Percentiles rank a stretch among this genome's conserved stretches.
Evolutionary conservation across 2,888 invertebrate species (phyloP).

Genomic region (Oligia latruncula): DNA sequence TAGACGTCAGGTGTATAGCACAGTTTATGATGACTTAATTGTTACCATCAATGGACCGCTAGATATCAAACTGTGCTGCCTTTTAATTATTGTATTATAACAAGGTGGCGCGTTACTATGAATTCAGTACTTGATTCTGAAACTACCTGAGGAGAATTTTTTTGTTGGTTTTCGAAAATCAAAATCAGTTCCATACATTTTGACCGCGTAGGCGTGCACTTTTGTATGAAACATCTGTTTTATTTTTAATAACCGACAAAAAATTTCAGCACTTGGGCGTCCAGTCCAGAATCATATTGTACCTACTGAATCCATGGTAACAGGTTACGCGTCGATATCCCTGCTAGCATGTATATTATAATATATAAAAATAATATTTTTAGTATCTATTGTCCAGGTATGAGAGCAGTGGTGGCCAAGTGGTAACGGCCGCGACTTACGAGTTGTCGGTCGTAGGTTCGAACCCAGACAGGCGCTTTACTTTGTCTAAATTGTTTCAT

Average conservation of each 20-base stretch:
- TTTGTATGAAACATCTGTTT: too few species aligned
- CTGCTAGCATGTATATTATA: not conserved
- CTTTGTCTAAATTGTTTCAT: too few species aligned
- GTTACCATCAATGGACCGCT: not conserved
- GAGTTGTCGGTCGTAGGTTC: too few species aligned
- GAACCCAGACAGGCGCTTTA: too few species aligned
- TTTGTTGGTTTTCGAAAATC: not conserved
- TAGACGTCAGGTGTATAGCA: constrained; percentile 33
- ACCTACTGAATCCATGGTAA: not conserved
- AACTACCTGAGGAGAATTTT: not conserved
- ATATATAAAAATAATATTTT: not conserved
- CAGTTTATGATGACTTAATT: constrained; percentile 36
- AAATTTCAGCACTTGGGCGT: not conserved
- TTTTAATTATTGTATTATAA: not conserved
- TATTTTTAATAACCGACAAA: not conserved
- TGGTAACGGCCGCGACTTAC: too few species aligned
- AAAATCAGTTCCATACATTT: not conserved
- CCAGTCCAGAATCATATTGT: not conserved
- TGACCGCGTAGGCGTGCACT: not conserved
- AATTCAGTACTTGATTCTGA: not conserved
- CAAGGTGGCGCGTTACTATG: not conserved
- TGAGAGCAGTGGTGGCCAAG: too few species aligned
- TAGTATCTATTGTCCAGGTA: too few species aligned
- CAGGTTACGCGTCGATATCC: not conserved
- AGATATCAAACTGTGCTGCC: not conserved